Percentiles rank a stretch among this genome's conserved stretches.
phyloP scores from a whole-genome alignment of 2,113 vertebrate genomes.

The Acinonyx jubatus region DNA sequence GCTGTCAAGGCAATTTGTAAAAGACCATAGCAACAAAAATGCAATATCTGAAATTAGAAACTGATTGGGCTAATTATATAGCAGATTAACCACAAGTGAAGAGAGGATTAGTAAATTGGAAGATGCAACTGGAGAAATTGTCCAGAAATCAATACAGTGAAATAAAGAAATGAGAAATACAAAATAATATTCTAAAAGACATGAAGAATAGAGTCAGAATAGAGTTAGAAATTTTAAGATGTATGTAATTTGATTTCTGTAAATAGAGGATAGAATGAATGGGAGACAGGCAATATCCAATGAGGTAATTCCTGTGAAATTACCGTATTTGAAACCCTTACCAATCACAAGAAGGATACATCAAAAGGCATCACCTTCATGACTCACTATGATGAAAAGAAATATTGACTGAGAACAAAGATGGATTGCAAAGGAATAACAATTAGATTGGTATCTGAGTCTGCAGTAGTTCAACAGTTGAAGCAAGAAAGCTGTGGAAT shows the following conservation, averaged over 20 bases:
- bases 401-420: neutral
- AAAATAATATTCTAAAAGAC: neutral
- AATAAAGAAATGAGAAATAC: neutral
- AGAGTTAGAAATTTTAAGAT: neutral
- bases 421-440: neutral
- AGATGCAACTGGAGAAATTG: neutral
- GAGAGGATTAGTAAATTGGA: conserved; percentile 34
- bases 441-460: neutral
- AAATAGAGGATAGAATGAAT: neutral
- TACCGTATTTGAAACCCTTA: neutral
- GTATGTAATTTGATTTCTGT: neutral
- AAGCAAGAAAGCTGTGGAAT: neutral
- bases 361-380: neutral
- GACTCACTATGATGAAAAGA: neutral
- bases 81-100: neutral
- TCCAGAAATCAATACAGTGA: neutral
- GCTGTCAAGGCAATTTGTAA: neutral
- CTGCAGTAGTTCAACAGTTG: neutral
- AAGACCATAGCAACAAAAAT: neutral
- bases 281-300: neutral
- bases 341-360: neutral
- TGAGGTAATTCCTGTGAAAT: neutral
- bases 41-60: neutral
- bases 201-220: neutral
- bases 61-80: neutral